Conservation (phyloP, 2,888 invertebrate genomes). For the Drosophila mayaguana region DNA sequence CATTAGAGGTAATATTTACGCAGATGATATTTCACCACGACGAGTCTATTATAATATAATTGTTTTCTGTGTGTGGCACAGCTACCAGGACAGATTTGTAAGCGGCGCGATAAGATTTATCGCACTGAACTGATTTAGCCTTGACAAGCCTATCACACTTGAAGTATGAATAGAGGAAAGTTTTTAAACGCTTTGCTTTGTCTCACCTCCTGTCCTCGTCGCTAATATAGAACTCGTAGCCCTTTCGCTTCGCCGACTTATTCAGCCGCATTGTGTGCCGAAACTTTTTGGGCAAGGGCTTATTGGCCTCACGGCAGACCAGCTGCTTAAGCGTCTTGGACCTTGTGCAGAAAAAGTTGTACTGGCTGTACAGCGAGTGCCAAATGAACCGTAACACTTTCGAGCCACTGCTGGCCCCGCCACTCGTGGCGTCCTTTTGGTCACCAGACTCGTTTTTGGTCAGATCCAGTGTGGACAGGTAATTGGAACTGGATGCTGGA, state of each 20-base stretch:
- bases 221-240: slow-evolving; percentile 80
- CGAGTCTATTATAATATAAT: slow-evolving; percentile 11
- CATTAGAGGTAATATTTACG: slow-evolving; percentile 46
- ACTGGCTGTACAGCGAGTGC: slow-evolving; percentile 78
- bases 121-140: slow-evolving; percentile 1
- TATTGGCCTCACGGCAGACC: slow-evolving; percentile 77
- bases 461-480: slow-evolving; percentile 66
- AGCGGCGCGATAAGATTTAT: neutral
- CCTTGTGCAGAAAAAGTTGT: slow-evolving; percentile 66
- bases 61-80: slow-evolving; percentile 31
- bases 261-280: slow-evolving; percentile 78
- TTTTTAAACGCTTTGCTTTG: neutral
- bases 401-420: slow-evolving; percentile 60
- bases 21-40: slow-evolving; percentile 63
- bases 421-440: slow-evolving; percentile 25
- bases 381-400: slow-evolving; percentile 77
- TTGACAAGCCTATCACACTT: slow-evolving; percentile 5
- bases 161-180: neutral
- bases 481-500: slow-evolving; percentile 47
- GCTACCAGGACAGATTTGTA: slow-evolving; percentile 3
- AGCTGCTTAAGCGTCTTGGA: slow-evolving; percentile 65
- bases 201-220: slow-evolving; percentile 81
- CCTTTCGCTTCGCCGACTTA: slow-evolving; percentile 81
- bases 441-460: slow-evolving; percentile 47
- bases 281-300: slow-evolving; percentile 80